These are phyloP conservation scores for Liodrosophila aerea DNA, from an alignment of 2,888 invertebrate genomes.

Conservation along the genomic window DNA sequence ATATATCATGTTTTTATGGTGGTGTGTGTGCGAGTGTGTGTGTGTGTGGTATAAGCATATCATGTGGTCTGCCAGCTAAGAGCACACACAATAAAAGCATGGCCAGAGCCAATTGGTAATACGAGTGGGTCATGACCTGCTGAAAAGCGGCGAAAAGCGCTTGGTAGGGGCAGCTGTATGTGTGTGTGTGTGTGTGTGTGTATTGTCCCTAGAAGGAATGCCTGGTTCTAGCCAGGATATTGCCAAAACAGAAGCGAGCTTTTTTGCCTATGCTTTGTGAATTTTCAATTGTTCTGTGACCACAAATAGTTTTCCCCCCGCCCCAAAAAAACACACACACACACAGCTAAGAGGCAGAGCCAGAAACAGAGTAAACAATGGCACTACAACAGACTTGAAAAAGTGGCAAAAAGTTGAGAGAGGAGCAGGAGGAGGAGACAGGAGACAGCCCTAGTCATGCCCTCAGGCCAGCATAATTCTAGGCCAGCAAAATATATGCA, in stretches of 20 bases:
- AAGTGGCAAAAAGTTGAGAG: neutral
- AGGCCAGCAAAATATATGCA: slow-evolving; percentile 24
- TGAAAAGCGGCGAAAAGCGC: slow-evolving; percentile 6
- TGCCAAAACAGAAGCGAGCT: slow-evolving; percentile 34
- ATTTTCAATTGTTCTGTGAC: slow-evolving; percentile 43
- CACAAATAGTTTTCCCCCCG: slow-evolving; percentile 38
- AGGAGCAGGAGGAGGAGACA: neutral
- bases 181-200: slow-evolving; percentile 6
- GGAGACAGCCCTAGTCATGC: neutral
- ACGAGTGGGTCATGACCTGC: slow-evolving; percentile 29
- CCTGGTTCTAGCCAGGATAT: slow-evolving; percentile 31
- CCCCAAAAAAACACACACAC: slow-evolving; percentile 20
- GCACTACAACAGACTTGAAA: slow-evolving; percentile 21
- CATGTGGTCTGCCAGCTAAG: slow-evolving; percentile 4
- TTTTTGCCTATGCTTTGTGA: slow-evolving; percentile 28
- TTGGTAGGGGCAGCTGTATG: slow-evolving; percentile 9
- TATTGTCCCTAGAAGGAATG: slow-evolving; percentile 24
- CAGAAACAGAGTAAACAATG: slow-evolving; percentile 30
- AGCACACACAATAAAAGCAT: slow-evolving; percentile 14
- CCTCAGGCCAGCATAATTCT: slow-evolving; percentile 13
- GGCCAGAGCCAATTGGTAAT: slow-evolving; percentile 28
- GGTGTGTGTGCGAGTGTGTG: too few species aligned
- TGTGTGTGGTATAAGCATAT: slow-evolving; percentile 13
- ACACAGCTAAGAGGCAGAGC: too few species aligned
- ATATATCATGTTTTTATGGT: slow-evolving; percentile 33